Evolutionary conservation across 2,113 vertebrate genomes (phyloP), one percentile per base, ranked within the genome.

Genomic region (Phalacrocorax aristotelis): DNA sequence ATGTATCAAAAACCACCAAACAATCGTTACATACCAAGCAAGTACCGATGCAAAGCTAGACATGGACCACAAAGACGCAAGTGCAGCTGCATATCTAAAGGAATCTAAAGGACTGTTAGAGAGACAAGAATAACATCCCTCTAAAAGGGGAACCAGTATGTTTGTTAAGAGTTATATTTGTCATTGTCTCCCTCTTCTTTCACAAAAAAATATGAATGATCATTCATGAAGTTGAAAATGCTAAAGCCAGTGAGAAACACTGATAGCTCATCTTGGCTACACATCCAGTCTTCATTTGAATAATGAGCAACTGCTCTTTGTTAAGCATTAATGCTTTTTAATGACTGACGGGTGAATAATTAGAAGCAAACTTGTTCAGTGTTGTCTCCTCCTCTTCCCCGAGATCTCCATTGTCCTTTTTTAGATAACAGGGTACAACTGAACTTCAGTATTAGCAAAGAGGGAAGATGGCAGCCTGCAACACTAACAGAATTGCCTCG

Each of bases 241-340:
- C 62, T 95, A 58, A 90, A 95, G 70, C 94, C 92, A 94, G 88
- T 42, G 68, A 92, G 86, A 90, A 93, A 95, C 44, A 96, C 70
- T 94, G 89, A 95, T 16, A 95, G 89, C 89, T 96, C 93, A 89
- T 94, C 91, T 87, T 95, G 95, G 95, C 96, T 92, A 87, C 42
- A 49, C 55, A 92, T 95, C 69, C 68, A 95, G 86, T 42, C 89
- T 62, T 77, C 55, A 87, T 94, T 15, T 81, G 91, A 95, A 92
- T 93, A 97, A 96, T 44, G 76, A 96, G 89, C 83, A 95, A 97
- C 95, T 66, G 95, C 86, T 96, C 94, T 94, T 95, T 89, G 94
- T 96, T 90, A 92, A 93, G 89, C 88, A 96, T 92, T 95, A 94
- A 96, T 21, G 71, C 71, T 76, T 79, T 85, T 92, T 86, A 95